Percentiles rank a stretch among this genome's conserved stretches.
Conservation (phyloP, 92 coral and sea anemone genomes). For the Umimayanthus kanabou region DNA sequence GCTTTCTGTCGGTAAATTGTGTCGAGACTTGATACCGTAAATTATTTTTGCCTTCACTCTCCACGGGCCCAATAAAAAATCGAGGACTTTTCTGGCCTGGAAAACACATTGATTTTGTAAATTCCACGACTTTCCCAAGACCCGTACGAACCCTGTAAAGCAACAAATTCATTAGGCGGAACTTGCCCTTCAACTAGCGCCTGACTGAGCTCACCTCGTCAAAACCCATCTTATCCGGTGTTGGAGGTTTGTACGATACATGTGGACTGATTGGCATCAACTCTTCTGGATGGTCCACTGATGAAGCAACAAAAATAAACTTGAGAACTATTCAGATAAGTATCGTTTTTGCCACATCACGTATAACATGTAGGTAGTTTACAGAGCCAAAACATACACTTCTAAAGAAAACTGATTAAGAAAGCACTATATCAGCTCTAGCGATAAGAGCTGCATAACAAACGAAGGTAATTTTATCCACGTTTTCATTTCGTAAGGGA, state of each 20-base stretch:
- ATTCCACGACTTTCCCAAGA: background rate
- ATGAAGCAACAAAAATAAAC: background rate
- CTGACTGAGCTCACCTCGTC: constrained; percentile 74
- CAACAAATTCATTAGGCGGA: too few relatives aligned
- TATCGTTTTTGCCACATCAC: background rate
- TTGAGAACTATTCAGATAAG: background rate
- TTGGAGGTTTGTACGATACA: constrained; percentile 61
- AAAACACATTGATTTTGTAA: background rate
- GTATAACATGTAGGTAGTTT: background rate
- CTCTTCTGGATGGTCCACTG: constrained; percentile 90
- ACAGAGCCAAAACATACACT: too few relatives aligned
- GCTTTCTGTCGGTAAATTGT: too few relatives aligned
- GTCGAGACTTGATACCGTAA: too few relatives aligned
- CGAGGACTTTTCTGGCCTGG: too few relatives aligned
- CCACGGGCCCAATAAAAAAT: too few relatives aligned
- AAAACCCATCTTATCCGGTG: constrained; percentile 85
- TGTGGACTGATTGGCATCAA: constrained; percentile 87
- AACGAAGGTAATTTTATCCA: too few relatives aligned
- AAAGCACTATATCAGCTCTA: background rate
- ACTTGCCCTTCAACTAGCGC: background rate
- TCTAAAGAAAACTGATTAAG: too few relatives aligned
- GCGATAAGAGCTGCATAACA: too few relatives aligned
- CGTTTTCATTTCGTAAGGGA: too few relatives aligned
- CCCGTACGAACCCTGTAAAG: too few relatives aligned
- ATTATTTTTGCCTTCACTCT: too few relatives aligned